A percentile compares a stretch with the other conserved stretches of the same genome.
Conservation (phyloP, 2,113 vertebrate genomes). For the Plectropomus leopardus region DNA sequence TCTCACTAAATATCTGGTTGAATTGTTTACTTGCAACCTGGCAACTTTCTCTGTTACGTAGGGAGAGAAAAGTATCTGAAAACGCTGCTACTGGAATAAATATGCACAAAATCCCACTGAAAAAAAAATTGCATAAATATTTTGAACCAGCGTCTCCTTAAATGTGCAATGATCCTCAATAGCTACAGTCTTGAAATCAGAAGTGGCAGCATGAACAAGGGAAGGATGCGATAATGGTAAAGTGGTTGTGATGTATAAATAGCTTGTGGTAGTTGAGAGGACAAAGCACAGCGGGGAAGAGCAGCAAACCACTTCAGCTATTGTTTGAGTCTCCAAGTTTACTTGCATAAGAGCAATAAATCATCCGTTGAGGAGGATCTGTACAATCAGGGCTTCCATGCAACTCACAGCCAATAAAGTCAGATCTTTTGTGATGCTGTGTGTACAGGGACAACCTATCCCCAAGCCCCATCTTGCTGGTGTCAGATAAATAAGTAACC, state of each 20-base stretch:
- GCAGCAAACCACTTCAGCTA: conserved; percentile 59
- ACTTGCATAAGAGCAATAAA: conserved; percentile 58
- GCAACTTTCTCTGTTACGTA: conserved; percentile 43
- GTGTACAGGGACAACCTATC: conserved; percentile 31
- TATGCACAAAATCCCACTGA: neutral
- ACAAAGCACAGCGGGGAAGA: conserved; percentile 63
- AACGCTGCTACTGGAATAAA: neutral
- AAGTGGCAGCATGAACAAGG: conserved; percentile 40
- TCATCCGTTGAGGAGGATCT: conserved; percentile 38
- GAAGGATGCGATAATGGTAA: conserved; percentile 63
- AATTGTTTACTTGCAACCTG: conserved; percentile 34
- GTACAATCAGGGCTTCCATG: conserved; percentile 38
- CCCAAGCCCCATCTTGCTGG: conserved; percentile 51
- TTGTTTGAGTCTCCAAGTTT: conserved; percentile 61
- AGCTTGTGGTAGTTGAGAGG: conserved; percentile 56
- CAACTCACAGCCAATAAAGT: conserved; percentile 55
- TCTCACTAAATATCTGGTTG: conserved; percentile 43
- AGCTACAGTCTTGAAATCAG: conserved; percentile 38
- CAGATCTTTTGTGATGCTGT: conserved; percentile 45
- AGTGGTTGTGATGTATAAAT: conserved; percentile 73
- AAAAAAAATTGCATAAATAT: conserved; percentile 3
- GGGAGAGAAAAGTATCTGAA: conserved; percentile 22
- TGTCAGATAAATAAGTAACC: conserved; percentile 73
- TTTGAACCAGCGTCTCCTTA: neutral
- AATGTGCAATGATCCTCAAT: conserved; percentile 22